phyloP scores from a whole-genome alignment of 1,140 invertebrate genomes.

The Zeugodacus cucurbitae region DNA sequence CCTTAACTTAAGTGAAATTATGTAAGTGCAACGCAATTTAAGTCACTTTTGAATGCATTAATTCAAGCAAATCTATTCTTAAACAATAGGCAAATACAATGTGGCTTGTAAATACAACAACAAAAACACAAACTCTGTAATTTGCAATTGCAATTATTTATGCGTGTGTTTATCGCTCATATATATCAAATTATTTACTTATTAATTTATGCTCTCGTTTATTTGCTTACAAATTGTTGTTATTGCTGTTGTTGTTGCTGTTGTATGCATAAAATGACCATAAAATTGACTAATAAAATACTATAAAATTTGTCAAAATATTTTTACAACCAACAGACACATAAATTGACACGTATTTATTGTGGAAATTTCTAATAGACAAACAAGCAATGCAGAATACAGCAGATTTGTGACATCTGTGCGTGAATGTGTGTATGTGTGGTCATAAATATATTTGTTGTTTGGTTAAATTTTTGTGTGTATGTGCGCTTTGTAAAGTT shows the following conservation, averaged over 20 bases:
- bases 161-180: not conserved
- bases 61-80: not conserved
- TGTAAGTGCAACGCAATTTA: too few relatives aligned
- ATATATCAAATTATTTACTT: constrained; percentile 30
- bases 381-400: not conserved
- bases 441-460: not conserved
- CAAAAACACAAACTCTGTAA: not conserved
- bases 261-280: not conserved
- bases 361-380: not conserved
- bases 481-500: not conserved
- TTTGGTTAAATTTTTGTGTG: not conserved
- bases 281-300: constrained; percentile 28
- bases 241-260: not conserved
- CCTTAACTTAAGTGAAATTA: too few relatives aligned
- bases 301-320: constrained; percentile 27
- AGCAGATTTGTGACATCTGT: not conserved
- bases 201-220: constrained; percentile 14
- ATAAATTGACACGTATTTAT: not conserved
- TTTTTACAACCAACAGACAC: not conserved
- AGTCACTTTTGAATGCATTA: not conserved
- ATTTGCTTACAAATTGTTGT: not conserved
- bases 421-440: not conserved
- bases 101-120: not conserved
- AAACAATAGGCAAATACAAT: not conserved
- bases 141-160: not conserved